phyloP scores from a whole-genome alignment of 1,140 invertebrate species.

The Aradophagus sp. region DNA sequence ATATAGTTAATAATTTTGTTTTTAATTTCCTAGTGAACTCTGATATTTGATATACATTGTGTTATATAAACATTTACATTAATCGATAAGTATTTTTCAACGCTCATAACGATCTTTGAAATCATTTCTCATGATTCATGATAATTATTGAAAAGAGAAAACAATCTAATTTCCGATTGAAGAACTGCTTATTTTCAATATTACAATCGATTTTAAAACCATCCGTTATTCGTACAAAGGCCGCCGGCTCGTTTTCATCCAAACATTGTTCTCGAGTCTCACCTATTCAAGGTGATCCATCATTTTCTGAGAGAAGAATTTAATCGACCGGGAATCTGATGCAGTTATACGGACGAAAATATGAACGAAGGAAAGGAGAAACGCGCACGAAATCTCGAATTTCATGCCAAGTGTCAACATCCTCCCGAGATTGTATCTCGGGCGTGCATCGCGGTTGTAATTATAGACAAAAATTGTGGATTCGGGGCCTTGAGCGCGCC shows the following conservation, averaged over 20 bases:
- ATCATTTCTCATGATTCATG: too few species aligned
- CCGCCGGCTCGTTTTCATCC: constrained; percentile 15
- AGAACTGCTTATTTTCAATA: constrained; percentile 19
- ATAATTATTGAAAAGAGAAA: too few species aligned
- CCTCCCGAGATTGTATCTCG: constrained; percentile 33
- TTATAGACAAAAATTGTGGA: constrained; percentile 47
- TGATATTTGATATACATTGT: too few species aligned
- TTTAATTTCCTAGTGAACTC: too few species aligned
- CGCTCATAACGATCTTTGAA: too few species aligned
- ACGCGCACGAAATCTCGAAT: constrained; percentile 39
- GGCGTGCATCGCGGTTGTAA: constrained; percentile 44
- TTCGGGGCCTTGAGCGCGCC: constrained; percentile 10
- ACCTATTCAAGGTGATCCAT: constrained; percentile 49
- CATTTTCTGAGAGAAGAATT: constrained; percentile 54
- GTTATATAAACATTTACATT: too few species aligned
- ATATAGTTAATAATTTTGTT: too few species aligned
- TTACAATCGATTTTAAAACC: constrained; percentile 19
- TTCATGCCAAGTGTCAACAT: constrained; percentile 57
- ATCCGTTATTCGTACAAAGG: too few species aligned
- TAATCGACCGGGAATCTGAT: constrained; percentile 54
- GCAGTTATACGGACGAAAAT: constrained; percentile 18
- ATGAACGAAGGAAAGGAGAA: constrained; percentile 22
- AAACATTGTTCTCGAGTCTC: constrained; percentile 37
- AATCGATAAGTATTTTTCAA: too few species aligned
- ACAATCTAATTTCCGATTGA: too few species aligned